phyloP scores from a whole-genome alignment of 2,888 invertebrate species.

The Pristionchus entomophagus region DNA sequence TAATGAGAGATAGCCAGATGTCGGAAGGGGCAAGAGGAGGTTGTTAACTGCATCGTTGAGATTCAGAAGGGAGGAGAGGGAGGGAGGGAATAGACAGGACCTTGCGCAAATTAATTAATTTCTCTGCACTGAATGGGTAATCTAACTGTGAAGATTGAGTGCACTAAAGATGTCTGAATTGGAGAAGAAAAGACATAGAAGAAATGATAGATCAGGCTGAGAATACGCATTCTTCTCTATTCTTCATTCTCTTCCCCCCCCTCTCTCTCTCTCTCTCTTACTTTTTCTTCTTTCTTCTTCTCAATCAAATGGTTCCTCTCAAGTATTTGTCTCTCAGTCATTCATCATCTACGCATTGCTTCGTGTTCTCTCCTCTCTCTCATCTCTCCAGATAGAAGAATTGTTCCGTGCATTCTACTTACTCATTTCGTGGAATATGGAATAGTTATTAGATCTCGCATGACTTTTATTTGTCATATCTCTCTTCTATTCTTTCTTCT shows the following conservation, averaged over 20 bases:
- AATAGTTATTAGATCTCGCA: no score
- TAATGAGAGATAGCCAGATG: not conserved
- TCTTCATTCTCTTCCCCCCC: not conserved
- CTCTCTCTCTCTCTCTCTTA: not conserved
- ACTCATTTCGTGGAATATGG: no score
- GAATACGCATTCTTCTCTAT: no score
- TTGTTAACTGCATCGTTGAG: slow-evolving; percentile 13
- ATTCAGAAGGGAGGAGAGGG: not conserved
- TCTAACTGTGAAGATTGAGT: not conserved
- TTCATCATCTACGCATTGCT: not conserved
- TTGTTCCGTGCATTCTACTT: no score
- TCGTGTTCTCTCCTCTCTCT: not conserved
- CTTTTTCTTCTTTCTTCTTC: not conserved
- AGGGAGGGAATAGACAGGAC: not conserved
- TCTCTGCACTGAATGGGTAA: not conserved
- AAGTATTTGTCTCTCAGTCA: slow-evolving; percentile 17
- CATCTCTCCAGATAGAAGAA: no score
- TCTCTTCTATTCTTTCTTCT: not conserved
- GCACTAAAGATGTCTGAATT: not conserved
- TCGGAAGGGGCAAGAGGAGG: not conserved
- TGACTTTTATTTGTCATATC: no score
- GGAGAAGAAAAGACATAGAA: not conserved
- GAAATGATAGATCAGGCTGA: not conserved
- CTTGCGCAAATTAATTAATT: not conserved
- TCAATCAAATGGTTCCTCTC: not conserved